Evolutionary conservation across 2,888 invertebrate genomes (phyloP), one percentile per base, ranked within the genome.

Genomic region (Antitype chi): DNA sequence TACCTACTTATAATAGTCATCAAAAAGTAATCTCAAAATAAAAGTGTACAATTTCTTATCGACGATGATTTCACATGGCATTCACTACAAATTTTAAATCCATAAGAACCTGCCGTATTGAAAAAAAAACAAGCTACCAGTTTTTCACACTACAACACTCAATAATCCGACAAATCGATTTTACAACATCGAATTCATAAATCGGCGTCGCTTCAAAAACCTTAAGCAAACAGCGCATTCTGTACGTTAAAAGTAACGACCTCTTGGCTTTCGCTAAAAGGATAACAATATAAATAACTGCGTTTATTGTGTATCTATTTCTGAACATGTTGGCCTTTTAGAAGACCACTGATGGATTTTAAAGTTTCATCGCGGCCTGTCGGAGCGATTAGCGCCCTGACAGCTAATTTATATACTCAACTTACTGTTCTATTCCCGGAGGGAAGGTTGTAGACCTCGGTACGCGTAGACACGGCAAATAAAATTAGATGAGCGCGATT

Each of bases 321-420:
- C 88, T 86, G 82, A 89, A 89, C 92, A 93, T 91, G 92, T 93
- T 93, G 93, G 94, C 93, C 94, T 94, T 94, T 94, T 91, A 94
- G 93, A 93, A 93, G 92, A 93, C 95, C 94, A 93, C 95, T 94
- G 96, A 96, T 95, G 94, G 94, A 94, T 94, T 95, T 95, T 95
- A 93, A 94, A 96, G 95, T 96, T 96, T 96, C 96, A 95, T 95
- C 96, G 96, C 95, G 94, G 95, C 92, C 95, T 96, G 96, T 95
- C 95, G 91, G 94, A 96, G 87, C 96, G 96, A 96, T 96, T 96
- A 96, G 96, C 95, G 94, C 86, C 88, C 91, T 95, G 96, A 96
- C 96, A 96, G 96, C 96, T 96, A 96, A 96, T 96, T 96, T 96
- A 96, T 96, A 94, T 95, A 95, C 95, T 95, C 95, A 95, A 96